Percentiles rank a stretch among this genome's conserved stretches.
Evolutionary conservation across 2,888 invertebrate species (phyloP).

Genomic region (Drosophila austrosaltans): DNA sequence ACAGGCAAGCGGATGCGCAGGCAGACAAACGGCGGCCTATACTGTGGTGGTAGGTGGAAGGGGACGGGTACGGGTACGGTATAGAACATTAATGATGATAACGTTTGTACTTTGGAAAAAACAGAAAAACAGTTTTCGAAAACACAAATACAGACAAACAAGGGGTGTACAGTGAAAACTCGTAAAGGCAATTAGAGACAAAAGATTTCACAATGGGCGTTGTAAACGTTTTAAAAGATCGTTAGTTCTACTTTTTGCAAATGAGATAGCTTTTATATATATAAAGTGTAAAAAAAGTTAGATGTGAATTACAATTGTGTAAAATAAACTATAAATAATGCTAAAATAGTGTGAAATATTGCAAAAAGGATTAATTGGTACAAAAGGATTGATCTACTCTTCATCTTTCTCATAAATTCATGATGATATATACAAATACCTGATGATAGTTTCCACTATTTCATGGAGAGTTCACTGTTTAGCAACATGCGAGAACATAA

Average conservation of each 20-base stretch:
- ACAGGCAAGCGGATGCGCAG: conserved; percentile 23
- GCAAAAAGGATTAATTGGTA: no score
- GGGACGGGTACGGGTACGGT: conserved; percentile 2
- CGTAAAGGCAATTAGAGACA: background rate
- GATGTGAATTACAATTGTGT: no score
- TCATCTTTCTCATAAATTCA: no score
- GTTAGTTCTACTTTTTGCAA: no score
- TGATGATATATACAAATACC: background rate
- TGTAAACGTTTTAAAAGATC: background rate
- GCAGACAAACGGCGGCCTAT: conserved; percentile 22
- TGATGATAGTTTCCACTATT: background rate
- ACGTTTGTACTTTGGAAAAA: conserved; percentile 34
- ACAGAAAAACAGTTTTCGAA: conserved; percentile 35
- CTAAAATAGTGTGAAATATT: no score
- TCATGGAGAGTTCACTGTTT: conserved; percentile 30
- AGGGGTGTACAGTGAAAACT: conserved; percentile 6
- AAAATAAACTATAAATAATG: no score
- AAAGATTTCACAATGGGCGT: background rate
- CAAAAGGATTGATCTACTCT: no score
- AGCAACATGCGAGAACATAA: background rate
- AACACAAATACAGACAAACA: conserved; percentile 19
- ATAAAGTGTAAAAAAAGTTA: no score
- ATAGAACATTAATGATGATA: conserved; percentile 46
- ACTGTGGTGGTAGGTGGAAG: background rate
- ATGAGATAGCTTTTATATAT: no score